Evolutionary conservation across 2,888 invertebrate genomes (phyloP).

Genomic region (Latrodectus hesperus): DNA sequence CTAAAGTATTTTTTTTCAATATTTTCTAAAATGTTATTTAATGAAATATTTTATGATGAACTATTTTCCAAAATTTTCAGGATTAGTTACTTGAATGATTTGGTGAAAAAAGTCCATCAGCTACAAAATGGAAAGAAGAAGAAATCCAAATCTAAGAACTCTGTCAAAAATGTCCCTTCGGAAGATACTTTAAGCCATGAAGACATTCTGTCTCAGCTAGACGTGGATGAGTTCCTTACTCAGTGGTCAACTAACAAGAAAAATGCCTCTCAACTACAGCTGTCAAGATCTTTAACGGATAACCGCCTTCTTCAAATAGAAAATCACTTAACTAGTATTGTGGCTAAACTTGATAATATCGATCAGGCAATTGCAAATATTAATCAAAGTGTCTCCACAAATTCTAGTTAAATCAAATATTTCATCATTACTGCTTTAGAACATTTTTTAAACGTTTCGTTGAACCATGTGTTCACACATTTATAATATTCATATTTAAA

Average conservation of each 20-base stretch:
- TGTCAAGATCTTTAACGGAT: conserved; percentile 57
- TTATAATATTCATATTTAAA: too few relatives aligned
- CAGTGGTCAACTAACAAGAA: conserved; percentile 60
- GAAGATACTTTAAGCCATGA: conserved; percentile 30
- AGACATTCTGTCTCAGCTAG: conserved; percentile 34
- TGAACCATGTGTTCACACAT: too few relatives aligned
- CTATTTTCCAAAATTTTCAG: conserved; percentile 19
- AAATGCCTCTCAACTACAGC: conserved; percentile 48
- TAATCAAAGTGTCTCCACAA: conserved; percentile 28
- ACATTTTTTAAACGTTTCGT: too few relatives aligned
- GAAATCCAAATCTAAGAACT: conserved; percentile 30
- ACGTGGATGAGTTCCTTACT: conserved; percentile 51
- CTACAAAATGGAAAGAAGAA: conserved; percentile 27
- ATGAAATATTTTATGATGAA: too few relatives aligned
- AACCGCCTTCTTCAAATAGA: conserved; percentile 56
- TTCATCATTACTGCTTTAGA: too few relatives aligned
- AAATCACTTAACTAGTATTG: conserved; percentile 53
- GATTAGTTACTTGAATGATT: conserved; percentile 50
- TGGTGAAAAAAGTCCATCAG: conserved; percentile 50
- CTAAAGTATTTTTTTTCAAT: too few relatives aligned
- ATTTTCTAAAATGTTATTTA: too few relatives aligned
- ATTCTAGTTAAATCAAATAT: neutral
- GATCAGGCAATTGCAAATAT: conserved; percentile 44
- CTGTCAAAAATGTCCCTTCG: conserved; percentile 2
- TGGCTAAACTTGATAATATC: conserved; percentile 58